phyloP scores from a whole-genome alignment of 1,140 invertebrate species.

The Schlechtendalia chinensis region DNA sequence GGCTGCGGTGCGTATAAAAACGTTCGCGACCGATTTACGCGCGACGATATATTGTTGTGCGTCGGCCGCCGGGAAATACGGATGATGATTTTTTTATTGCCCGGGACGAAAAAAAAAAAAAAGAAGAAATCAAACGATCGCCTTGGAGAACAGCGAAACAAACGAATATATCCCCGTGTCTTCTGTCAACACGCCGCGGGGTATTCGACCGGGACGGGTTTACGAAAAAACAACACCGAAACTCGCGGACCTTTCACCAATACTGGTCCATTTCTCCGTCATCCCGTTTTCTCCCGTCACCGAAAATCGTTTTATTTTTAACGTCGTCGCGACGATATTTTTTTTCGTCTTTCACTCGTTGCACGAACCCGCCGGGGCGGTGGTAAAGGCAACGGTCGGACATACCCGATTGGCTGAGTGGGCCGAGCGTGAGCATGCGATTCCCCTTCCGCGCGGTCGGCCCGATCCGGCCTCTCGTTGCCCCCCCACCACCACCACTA shows the following conservation, averaged over 20 bases:
- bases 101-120: slow-evolving; percentile 8
- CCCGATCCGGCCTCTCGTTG: slow-evolving; percentile 2
- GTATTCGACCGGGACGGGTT: neutral
- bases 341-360: slow-evolving; percentile 8
- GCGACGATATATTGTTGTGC: slow-evolving; percentile 6
- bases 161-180: slow-evolving; percentile 7
- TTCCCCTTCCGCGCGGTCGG: slow-evolving; percentile 1
- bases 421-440: neutral
- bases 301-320: slow-evolving; percentile 43
- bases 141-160: neutral
- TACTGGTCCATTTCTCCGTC: slow-evolving; percentile 48
- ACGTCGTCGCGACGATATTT: slow-evolving; percentile 4
- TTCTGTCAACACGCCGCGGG: slow-evolving; percentile 20
- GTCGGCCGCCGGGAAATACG: slow-evolving; percentile 1
- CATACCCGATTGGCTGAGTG: neutral
- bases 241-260: slow-evolving; percentile 48
- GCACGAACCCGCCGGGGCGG: neutral
- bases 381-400: slow-evolving; percentile 3
- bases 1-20: neutral
- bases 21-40: slow-evolving; percentile 4
- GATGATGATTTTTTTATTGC: slow-evolving; percentile 47
- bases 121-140: slow-evolving; percentile 1
- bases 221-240: slow-evolving; percentile 46
- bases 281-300: slow-evolving; percentile 48
- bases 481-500: neutral